These are phyloP conservation scores for Eclectus roratus DNA, from an alignment of 2,113 vertebrate genomes.

Conservation along the genomic window DNA sequence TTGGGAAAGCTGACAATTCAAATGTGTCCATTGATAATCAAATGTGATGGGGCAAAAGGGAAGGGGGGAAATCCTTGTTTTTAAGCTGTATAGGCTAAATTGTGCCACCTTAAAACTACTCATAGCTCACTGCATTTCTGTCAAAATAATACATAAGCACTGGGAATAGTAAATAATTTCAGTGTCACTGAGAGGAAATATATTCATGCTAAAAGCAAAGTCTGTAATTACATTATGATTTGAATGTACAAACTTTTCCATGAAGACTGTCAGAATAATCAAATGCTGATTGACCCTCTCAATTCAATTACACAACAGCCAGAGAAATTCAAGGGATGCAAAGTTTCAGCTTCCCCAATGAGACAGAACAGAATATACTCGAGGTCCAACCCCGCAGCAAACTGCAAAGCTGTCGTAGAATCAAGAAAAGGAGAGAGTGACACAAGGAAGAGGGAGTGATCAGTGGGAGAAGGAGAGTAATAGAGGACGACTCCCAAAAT, in stretches of 20 bases:
- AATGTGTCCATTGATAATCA: conserved; percentile 8
- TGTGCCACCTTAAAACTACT: conserved; percentile 24
- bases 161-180: background rate
- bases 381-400: background rate
- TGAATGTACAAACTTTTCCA: conserved; percentile 25
- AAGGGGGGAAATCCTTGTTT: background rate
- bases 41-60: background rate
- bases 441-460: background rate
- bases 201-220: conserved; percentile 26
- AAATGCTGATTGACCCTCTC: background rate
- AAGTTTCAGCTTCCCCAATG: background rate
- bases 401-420: background rate
- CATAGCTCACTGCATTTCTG: background rate
- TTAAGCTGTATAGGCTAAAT: background rate
- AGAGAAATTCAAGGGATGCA: background rate
- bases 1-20: conserved; percentile 27
- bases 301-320: background rate
- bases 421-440: background rate
- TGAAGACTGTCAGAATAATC: background rate
- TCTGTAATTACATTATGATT: conserved; percentile 16
- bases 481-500: background rate
- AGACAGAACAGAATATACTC: background rate
- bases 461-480: background rate
- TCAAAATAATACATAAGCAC: conserved; percentile 5
- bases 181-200: background rate